phyloP scores from a whole-genome alignment of 2,888 invertebrate genomes.

The Lycaena phlaeas region DNA sequence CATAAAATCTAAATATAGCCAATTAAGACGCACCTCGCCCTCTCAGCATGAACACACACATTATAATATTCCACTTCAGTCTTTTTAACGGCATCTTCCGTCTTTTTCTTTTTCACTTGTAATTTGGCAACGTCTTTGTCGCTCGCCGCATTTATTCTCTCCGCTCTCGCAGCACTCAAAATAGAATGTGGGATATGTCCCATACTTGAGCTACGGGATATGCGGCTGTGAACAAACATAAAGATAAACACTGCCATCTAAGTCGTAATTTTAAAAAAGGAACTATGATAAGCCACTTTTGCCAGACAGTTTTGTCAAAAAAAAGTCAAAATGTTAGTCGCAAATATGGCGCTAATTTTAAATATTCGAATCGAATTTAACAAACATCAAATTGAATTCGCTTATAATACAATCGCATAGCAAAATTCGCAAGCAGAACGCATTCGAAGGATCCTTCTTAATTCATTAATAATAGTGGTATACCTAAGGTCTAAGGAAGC shows the following conservation, averaged over 20 bases:
- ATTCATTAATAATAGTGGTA: constrained; percentile 9
- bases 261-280: no score
- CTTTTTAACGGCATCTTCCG: constrained; percentile 91
- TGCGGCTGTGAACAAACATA: constrained; percentile 41
- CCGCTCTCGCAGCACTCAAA: constrained; percentile 54
- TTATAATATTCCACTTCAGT: constrained; percentile 96
- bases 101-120: constrained; percentile 90
- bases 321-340: no score
- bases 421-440: constrained; percentile 14
- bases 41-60: constrained; percentile 90
- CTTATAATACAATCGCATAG: constrained; percentile 31
- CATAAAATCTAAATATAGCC: constrained; percentile 3
- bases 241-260: constrained; percentile 9
- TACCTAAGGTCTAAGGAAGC: constrained; percentile 66
- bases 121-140: constrained; percentile 82
- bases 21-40: constrained; percentile 78
- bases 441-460: constrained; percentile 51
- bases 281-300: no score
- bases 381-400: no score
- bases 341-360: no score
- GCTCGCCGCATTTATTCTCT: constrained; percentile 40
- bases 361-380: no score
- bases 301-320: no score
- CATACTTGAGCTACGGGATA: constrained; percentile 70
- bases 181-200: constrained; percentile 72